phyloP scores from a whole-genome alignment of 2,888 invertebrate species.

The Chaitophorus viminalis region DNA sequence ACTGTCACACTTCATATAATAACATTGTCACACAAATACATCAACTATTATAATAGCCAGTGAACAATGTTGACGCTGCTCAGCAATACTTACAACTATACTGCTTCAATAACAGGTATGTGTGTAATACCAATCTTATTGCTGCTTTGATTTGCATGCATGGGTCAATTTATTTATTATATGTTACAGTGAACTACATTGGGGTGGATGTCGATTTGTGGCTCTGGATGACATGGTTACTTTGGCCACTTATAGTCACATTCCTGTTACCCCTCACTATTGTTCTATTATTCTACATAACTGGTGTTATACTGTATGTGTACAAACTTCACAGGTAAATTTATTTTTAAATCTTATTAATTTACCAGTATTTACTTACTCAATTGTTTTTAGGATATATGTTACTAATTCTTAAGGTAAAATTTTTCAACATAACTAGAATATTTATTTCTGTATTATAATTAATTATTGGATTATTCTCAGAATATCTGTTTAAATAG shows the following conservation, averaged over 20 bases:
- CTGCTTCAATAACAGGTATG: conserved; percentile 22
- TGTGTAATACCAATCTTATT: background rate
- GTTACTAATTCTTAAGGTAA: background rate
- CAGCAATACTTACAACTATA: conserved; percentile 20
- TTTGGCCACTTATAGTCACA: conserved; percentile 84
- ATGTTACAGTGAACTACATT: conserved; percentile 40
- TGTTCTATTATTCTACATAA: conserved; percentile 82
- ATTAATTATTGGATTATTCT: too few species aligned
- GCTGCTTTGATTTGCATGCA: background rate
- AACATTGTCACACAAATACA: background rate
- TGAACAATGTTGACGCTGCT: conserved; percentile 23
- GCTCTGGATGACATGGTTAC: conserved; percentile 84
- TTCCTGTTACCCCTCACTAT: conserved; percentile 86
- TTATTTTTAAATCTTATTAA: background rate
- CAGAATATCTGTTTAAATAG: too few species aligned
- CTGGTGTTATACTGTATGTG: conserved; percentile 84
- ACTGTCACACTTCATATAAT: background rate
- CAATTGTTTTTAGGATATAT: background rate
- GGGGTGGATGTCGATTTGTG: conserved; percentile 79
- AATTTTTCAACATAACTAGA: background rate
- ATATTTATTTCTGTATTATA: too few species aligned
- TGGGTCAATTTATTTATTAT: background rate
- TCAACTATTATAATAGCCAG: background rate
- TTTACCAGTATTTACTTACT: background rate
- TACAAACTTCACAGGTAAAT: conserved; percentile 72